Conservation (phyloP, 2,888 invertebrate species). For the Dryocosmus kuriphilus region DNA sequence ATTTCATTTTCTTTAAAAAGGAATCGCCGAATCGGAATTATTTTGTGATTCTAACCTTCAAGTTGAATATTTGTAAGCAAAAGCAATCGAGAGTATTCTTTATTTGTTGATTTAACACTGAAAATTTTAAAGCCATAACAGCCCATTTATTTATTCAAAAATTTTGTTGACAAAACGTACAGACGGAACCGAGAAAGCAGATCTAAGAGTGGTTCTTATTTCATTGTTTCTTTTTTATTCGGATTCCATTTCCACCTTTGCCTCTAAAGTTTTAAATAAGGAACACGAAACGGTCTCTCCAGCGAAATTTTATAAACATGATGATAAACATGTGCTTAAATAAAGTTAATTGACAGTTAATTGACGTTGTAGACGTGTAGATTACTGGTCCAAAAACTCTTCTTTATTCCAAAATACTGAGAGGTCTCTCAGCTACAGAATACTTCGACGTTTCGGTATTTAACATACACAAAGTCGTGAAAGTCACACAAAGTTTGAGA, state of each 20-base stretch:
- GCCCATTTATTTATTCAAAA: background rate
- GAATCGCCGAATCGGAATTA: background rate
- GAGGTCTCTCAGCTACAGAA: too few relatives aligned
- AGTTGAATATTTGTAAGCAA: background rate
- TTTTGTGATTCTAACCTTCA: background rate
- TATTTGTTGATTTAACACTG: background rate
- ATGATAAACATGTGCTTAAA: too few relatives aligned
- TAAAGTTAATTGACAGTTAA: too few relatives aligned
- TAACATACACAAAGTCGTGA: too few relatives aligned
- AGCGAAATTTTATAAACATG: too few relatives aligned
- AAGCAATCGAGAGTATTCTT: background rate
- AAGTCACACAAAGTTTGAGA: too few relatives aligned
- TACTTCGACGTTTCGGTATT: too few relatives aligned
- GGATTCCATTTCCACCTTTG: background rate
- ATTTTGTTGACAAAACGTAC: background rate
- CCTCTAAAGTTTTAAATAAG: too few relatives aligned
- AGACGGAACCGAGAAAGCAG: background rate
- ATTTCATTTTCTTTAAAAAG: background rate
- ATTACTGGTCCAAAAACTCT: too few relatives aligned
- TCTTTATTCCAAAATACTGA: too few relatives aligned
- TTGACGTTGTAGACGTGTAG: too few relatives aligned
- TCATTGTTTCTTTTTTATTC: background rate
- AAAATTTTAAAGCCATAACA: constrained; percentile 22
- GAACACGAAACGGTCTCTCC: background rate
- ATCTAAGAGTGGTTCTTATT: background rate